Conservation (phyloP, 1,140 invertebrate genomes). For the Daktulosphaira vitifoliae region DNA sequence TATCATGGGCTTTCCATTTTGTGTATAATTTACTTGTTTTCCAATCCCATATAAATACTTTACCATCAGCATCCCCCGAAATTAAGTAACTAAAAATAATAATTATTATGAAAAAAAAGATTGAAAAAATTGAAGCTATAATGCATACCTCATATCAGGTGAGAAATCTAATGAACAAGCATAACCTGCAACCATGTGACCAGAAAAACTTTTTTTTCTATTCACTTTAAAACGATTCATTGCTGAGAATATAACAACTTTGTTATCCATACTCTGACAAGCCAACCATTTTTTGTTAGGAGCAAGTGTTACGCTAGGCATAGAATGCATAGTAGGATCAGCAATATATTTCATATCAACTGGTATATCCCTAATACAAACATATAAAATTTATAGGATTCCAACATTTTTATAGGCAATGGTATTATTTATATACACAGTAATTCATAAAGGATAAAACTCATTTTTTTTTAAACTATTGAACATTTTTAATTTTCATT, state of each 20-base stretch:
- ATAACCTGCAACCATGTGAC: constrained; percentile 99
- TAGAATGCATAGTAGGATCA: constrained; percentile 99
- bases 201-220: constrained; percentile 93
- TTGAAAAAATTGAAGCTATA: neutral
- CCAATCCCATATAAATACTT: constrained; percentile 99
- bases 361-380: constrained; percentile 77
- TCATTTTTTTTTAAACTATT: no score
- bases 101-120: constrained; percentile 33
- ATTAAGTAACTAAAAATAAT: constrained; percentile 83
- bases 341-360: constrained; percentile 99
- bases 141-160: constrained; percentile 91
- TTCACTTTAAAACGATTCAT: constrained; percentile 96
- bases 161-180: constrained; percentile 96
- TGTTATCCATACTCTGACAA: constrained; percentile 99
- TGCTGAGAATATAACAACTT: constrained; percentile 95
- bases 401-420: neutral
- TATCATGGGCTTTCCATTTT: constrained; percentile 98
- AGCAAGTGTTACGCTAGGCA: constrained; percentile 88
- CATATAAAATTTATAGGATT: neutral
- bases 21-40: constrained; percentile 96
- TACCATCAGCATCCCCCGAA: constrained; percentile 99
- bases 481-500: no score
- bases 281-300: constrained; percentile 98
- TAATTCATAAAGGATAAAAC: no score
- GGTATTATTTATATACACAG: neutral